These are phyloP conservation scores for Xyrauchen texanus DNA, from an alignment of 2,113 vertebrate species.

Conservation along the genomic window DNA sequence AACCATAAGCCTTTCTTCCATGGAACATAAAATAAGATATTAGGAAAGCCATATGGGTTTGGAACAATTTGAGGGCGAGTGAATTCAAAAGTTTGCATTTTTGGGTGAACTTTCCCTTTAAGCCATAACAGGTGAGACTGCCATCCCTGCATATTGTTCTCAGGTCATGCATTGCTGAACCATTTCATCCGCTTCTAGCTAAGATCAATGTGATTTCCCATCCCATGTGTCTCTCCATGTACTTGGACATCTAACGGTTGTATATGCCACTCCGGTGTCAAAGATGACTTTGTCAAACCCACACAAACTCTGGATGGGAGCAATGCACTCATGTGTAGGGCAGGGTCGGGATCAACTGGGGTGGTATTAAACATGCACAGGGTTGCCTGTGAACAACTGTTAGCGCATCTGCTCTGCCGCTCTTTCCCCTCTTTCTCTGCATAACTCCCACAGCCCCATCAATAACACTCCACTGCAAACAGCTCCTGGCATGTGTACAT, in stretches of 20 bases:
- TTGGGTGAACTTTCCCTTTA: background rate
- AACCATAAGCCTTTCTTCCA: too few species aligned
- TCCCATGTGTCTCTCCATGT: background rate
- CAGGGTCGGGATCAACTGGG: conserved; percentile 34
- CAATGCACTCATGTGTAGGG: conserved; percentile 8
- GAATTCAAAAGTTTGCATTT: background rate
- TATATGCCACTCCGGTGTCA: background rate
- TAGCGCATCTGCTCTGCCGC: conserved; percentile 43
- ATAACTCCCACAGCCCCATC: conserved; percentile 49
- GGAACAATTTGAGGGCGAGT: background rate
- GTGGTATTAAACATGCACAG: conserved; percentile 40
- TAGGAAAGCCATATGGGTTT: too few species aligned
- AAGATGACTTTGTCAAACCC: conserved; percentile 34
- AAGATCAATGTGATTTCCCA: background rate
- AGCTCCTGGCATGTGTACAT: conserved; percentile 38
- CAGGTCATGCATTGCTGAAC: background rate
- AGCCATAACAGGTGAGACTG: background rate
- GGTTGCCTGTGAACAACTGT: conserved; percentile 47
- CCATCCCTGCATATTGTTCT: background rate
- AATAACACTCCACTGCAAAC: conserved; percentile 51
- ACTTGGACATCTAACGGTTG: background rate
- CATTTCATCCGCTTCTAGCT: background rate
- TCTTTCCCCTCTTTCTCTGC: conserved; percentile 18
- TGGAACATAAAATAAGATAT: too few species aligned
- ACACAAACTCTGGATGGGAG: background rate